Percentiles rank a stretch among this genome's conserved stretches.
phyloP scores from a whole-genome alignment of 2,113 vertebrate species.

The Chlorodrepanis virens region DNA sequence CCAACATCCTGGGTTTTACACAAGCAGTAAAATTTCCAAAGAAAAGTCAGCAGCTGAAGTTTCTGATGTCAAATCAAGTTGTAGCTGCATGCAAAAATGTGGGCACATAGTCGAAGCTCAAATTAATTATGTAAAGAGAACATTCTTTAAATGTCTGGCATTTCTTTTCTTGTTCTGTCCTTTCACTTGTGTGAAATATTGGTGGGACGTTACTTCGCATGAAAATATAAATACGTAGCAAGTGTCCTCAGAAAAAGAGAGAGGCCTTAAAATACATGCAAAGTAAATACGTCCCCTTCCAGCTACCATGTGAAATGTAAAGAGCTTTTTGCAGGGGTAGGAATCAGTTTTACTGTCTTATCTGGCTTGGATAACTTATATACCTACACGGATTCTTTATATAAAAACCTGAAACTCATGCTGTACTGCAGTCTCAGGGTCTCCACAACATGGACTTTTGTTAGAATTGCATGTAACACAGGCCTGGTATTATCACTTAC shows the following conservation, averaged over 20 bases:
- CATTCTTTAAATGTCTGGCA: neutral
- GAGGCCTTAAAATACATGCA: neutral
- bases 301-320: neutral
- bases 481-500: neutral
- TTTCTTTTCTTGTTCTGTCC: constrained; percentile 3
- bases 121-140: neutral
- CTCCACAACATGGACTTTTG: neutral
- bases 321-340: neutral
- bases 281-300: neutral
- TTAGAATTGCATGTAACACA: neutral
- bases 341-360: neutral
- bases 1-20: neutral
- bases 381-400: neutral
- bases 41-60: neutral
- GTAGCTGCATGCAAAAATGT: neutral
- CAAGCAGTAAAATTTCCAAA: neutral
- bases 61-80: neutral
- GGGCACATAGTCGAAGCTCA: neutral
- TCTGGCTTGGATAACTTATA: neutral
- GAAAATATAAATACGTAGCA: constrained; percentile 7
- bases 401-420: neutral
- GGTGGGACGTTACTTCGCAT: neutral
- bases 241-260: neutral
- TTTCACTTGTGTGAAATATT: neutral
- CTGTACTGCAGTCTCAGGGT: neutral